phyloP scores from a whole-genome alignment of 2,113 vertebrate species.

The Epinephelus fuscoguttatus region DNA sequence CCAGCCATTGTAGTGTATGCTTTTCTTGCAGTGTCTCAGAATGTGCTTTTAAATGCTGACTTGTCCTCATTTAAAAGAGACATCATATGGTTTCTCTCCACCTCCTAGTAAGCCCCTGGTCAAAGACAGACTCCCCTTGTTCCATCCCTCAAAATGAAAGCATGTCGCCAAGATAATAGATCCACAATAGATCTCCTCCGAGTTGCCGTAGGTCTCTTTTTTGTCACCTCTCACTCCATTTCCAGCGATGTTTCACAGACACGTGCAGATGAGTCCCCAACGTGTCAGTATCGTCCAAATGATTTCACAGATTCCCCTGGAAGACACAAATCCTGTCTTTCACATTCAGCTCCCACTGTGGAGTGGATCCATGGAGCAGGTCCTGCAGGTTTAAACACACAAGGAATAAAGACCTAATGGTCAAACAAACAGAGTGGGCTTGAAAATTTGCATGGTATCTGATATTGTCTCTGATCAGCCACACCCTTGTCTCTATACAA shows the following conservation, averaged over 20 bases:
- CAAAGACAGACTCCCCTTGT: slow-evolving; percentile 17
- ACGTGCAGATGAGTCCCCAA: neutral
- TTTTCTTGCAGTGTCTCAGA: neutral
- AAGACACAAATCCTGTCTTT: slow-evolving; percentile 13
- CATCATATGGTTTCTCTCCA: slow-evolving; percentile 14
- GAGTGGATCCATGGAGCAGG: slow-evolving; percentile 55
- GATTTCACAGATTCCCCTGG: neutral
- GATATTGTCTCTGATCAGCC: slow-evolving; percentile 40
- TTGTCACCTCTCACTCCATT: slow-evolving; percentile 17
- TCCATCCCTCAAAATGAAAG: slow-evolving; percentile 36
- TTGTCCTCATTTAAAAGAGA: neutral
- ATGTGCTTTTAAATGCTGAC: neutral
- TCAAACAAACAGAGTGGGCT: slow-evolving; percentile 41
- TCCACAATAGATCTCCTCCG: slow-evolving; percentile 35
- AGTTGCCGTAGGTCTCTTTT: neutral
- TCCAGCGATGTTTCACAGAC: slow-evolving; percentile 23
- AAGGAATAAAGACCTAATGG: slow-evolving; percentile 26
- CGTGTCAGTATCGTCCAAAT: slow-evolving; percentile 18
- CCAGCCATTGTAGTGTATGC: neutral
- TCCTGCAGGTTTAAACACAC: slow-evolving; percentile 72
- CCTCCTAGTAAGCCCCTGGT: slow-evolving; percentile 16
- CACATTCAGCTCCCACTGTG: slow-evolving; percentile 4
- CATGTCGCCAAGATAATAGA: slow-evolving; percentile 18
- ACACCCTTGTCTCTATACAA: slow-evolving; percentile 44
- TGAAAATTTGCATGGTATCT: slow-evolving; percentile 6